Percentiles rank a stretch among this genome's conserved stretches.
Conservation (phyloP, 2,888 invertebrate species). For the Diabrotica balteata region DNA sequence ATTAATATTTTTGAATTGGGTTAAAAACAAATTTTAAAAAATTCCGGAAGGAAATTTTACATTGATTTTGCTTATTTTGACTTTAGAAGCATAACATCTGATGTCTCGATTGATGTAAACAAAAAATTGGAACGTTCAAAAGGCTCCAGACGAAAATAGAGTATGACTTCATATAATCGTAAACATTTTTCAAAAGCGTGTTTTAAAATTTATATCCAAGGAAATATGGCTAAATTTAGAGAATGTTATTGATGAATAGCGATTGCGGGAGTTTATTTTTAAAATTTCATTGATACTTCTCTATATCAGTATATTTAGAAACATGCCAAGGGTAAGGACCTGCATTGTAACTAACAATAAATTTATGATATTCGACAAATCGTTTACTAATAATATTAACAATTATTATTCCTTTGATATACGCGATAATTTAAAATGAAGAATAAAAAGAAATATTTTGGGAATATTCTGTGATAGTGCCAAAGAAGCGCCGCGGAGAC, state of each 20-base stretch:
- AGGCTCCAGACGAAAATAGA: slow-evolving; percentile 15
- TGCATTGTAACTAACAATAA: too few species aligned
- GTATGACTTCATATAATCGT: slow-evolving; percentile 13
- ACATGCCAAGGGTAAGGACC: too few species aligned
- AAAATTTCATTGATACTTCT: slow-evolving; percentile 9
- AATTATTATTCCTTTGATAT: too few species aligned
- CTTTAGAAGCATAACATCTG: background rate
- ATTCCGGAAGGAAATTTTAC: slow-evolving; percentile 2
- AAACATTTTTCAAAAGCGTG: slow-evolving; percentile 8
- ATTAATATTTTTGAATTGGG: too few species aligned
- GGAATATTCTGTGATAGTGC: too few species aligned
- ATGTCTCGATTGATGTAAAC: slow-evolving; percentile 14
- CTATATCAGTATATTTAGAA: background rate
- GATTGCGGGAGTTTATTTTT: slow-evolving; percentile 1
- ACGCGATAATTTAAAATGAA: too few species aligned
- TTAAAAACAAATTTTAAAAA: background rate
- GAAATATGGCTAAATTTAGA: slow-evolving; percentile 15
- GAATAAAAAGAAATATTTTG: too few species aligned
- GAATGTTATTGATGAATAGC: slow-evolving; percentile 4
- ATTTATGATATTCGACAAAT: too few species aligned
- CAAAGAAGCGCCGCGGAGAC: too few species aligned
- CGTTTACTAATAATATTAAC: too few species aligned
- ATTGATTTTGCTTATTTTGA: slow-evolving; percentile 5
- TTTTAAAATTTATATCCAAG: slow-evolving; percentile 14
- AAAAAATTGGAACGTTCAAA: slow-evolving; percentile 21